A percentile compares a stretch with the other conserved stretches of the same genome.
phyloP scores from a whole-genome alignment of 2,113 vertebrate genomes.

The Ochotona princeps region DNA sequence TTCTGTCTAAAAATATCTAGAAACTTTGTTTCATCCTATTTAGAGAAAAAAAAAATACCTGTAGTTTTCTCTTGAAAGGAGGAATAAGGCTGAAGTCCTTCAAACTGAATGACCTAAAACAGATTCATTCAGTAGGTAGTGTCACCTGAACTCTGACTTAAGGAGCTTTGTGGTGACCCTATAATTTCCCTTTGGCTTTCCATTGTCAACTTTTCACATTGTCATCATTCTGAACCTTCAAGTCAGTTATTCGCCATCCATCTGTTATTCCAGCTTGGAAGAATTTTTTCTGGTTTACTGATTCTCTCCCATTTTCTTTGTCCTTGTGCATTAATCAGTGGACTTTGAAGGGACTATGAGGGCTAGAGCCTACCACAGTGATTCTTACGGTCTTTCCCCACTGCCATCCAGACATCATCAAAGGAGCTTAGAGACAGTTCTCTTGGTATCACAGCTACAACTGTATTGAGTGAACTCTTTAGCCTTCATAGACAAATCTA shows the following conservation, averaged over 20 bases:
- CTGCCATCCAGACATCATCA: background rate
- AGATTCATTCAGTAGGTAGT: background rate
- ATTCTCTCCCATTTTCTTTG: background rate
- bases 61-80: background rate
- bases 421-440: background rate
- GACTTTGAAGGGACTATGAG: background rate
- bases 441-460: background rate
- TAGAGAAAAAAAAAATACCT: background rate
- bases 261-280: background rate
- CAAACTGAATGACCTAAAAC: background rate
- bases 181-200: background rate
- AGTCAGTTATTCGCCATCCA: background rate
- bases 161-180: background rate
- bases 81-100: background rate
- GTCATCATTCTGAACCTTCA: background rate
- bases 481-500: background rate
- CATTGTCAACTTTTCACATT: background rate
- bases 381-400: background rate
- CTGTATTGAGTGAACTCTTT: background rate
- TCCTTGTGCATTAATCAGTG: background rate
- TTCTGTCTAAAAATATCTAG: background rate
- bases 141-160: background rate
- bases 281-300: background rate
- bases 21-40: background rate
- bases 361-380: background rate